phyloP scores from a whole-genome alignment of 2,888 invertebrate species.

The Dioctria rufipes region DNA sequence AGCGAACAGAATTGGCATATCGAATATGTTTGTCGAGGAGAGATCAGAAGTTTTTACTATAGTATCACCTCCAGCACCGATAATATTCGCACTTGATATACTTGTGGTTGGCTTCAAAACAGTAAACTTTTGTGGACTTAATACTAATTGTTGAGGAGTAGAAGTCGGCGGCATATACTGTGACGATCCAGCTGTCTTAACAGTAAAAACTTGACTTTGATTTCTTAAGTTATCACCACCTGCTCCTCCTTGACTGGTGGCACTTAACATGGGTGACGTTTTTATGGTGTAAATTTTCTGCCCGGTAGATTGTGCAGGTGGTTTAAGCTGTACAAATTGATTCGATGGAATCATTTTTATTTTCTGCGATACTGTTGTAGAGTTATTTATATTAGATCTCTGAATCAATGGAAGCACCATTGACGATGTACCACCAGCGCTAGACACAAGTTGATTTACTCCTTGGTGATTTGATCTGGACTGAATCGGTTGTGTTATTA shows the following conservation, averaged over 20 bases:
- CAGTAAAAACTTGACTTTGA: constrained; percentile 56
- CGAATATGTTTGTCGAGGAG: constrained; percentile 75
- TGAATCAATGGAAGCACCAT: constrained; percentile 53
- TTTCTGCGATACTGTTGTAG: constrained; percentile 63
- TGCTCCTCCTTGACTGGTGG: constrained; percentile 38
- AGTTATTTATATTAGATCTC: constrained; percentile 54
- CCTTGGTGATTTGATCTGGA: constrained; percentile 49
- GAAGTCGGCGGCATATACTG: constrained; percentile 65
- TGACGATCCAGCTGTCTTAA: constrained; percentile 61
- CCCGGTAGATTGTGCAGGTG: constrained; percentile 63
- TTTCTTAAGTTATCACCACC: constrained; percentile 46
- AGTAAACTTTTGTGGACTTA: constrained; percentile 66
- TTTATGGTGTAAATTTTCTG: constrained; percentile 69
- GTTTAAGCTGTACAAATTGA: constrained; percentile 70
- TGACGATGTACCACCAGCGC: constrained; percentile 14
- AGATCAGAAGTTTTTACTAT: constrained; percentile 68
- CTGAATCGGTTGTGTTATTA: constrained; percentile 62
- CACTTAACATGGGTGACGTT: constrained; percentile 60
- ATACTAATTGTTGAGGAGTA: constrained; percentile 27
- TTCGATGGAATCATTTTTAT: constrained; percentile 70
- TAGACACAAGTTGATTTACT: background rate
- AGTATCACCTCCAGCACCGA: constrained; percentile 60
- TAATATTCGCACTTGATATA: constrained; percentile 61
- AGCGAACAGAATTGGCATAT: constrained; percentile 79
- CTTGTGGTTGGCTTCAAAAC: constrained; percentile 66